Evolutionary conservation across 92 coral and sea anemone genomes (phyloP), one percentile per base, ranked within the genome.

Genomic region (Hydrozoanthus gracilis): DNA sequence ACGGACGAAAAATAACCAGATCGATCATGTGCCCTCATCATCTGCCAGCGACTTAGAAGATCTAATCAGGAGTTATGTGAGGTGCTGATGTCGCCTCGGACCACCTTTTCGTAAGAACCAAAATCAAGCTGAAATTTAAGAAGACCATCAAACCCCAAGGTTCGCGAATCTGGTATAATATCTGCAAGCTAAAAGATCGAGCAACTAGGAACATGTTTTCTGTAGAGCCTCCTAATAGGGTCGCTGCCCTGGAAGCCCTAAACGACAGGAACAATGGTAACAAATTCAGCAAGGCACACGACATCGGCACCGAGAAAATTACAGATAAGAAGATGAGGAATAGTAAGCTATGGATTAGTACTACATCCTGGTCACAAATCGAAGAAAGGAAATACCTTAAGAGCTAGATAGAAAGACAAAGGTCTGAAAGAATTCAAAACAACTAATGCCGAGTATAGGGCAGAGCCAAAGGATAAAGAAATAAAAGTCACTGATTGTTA

Each of bases 1-100:
- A 76, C 4, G 64, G 64, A 76, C 15, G 16, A 76, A 76, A 11
- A 11, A 27, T 46, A 71, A 71, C 76, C 76, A 27, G 52, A 71
- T 71, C 13, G 76, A 71, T 27, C 48, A 71, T 71, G 84, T 79
- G 4, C 6, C 39, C 39, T 64, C 20, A 8, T 64, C 20, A 8
- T 16, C 27, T 64, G 69, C n/a, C 15, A 64, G 18, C 69, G 18
- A 15, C 17, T 64, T 64, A 7, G 18, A 64, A 64, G 39, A 64
- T 64, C 69, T 14, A 64, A 27, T 27, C 39, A 27, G 39, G 39
- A 27, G 39, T 27, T 27, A 27, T 27, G 39, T 27, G 39, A 27
- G 39, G 39, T 27, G 39, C 39, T 27, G 39, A 27, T 27, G 39
- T 27, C 39, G 39, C 39, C 39, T 27, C 39, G 2, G 39, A 27